phyloP scores from a whole-genome alignment of 2,797 vertebrate species.

The Cynopterus sphinx region DNA sequence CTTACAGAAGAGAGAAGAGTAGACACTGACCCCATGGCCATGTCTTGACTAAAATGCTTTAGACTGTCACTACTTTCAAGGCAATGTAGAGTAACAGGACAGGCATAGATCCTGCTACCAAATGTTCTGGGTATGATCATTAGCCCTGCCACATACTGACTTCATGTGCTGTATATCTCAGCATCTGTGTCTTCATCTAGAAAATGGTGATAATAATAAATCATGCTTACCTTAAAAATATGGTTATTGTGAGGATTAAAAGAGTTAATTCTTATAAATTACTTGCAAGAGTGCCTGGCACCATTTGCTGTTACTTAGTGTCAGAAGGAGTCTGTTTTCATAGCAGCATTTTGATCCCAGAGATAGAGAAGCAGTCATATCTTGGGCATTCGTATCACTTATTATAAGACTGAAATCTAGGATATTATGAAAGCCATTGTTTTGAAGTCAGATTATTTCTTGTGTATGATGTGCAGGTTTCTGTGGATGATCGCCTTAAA shows the following conservation, averaged over 20 bases:
- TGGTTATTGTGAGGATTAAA: not conserved
- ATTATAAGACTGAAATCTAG: not conserved
- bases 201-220: not conserved
- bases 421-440: not conserved
- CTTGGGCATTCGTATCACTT: not conserved
- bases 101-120: not conserved
- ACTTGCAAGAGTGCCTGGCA: not conserved
- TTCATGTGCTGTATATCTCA: not conserved
- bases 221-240: not conserved
- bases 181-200: not conserved
- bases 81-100: not conserved
- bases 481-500: conserved; percentile 95
- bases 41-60: not conserved
- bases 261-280: not conserved
- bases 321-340: not conserved
- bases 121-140: not conserved
- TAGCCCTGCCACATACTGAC: not conserved
- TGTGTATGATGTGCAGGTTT: conserved; percentile 85
- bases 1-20: not conserved
- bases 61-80: not conserved
- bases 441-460: conserved; percentile 10
- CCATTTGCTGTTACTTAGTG: not conserved
- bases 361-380: not conserved
- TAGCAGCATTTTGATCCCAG: not conserved
- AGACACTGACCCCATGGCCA: too few species aligned